Conservation (phyloP, 37 sponge, comb jelly and placozoan species). For the Chondrilla cf. caribensis region DNA sequence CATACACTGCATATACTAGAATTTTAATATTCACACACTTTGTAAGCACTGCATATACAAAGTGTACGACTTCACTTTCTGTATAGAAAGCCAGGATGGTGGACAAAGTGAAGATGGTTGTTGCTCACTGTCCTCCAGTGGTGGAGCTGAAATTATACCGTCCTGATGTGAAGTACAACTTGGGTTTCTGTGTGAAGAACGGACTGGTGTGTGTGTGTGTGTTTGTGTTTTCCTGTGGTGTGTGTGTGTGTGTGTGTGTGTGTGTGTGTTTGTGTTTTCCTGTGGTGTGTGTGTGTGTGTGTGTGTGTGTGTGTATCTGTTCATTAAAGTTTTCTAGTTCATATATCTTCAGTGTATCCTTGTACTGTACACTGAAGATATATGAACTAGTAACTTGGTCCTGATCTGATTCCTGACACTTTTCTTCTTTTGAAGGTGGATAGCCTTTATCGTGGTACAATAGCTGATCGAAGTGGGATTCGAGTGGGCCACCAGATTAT, state of each 20-base stretch:
- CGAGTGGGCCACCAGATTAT: slow-evolving; percentile 95
- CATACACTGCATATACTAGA: too few relatives aligned
- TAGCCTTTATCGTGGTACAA: slow-evolving; percentile 83
- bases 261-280: slow-evolving; percentile 25
- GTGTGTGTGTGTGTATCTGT: not conserved
- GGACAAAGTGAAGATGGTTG: slow-evolving; percentile 64
- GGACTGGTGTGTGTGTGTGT: slow-evolving; percentile 67
- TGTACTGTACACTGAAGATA: too few relatives aligned
- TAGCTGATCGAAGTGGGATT: slow-evolving; percentile 94
- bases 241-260: slow-evolving; percentile 26
- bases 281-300: slow-evolving; percentile 5
- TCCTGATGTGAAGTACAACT: slow-evolving; percentile 91
- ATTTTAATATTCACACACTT: too few relatives aligned
- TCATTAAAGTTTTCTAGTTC: too few relatives aligned
- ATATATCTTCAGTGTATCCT: too few relatives aligned
- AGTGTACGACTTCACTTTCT: too few relatives aligned
- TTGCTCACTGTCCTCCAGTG: slow-evolving; percentile 83
- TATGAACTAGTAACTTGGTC: too few relatives aligned
- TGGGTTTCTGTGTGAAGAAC: slow-evolving; percentile 93
- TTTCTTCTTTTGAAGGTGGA: too few relatives aligned
- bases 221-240: not conserved
- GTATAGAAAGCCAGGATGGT: slow-evolving; percentile 45
- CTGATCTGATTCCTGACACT: too few relatives aligned
- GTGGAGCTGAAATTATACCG: slow-evolving; percentile 81
- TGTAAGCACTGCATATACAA: too few relatives aligned